A percentile compares a stretch with the other conserved stretches of the same genome.
These are phyloP conservation scores for Eciton burchellii DNA, from an alignment of 1,140 invertebrate genomes.

Conservation along the genomic window DNA sequence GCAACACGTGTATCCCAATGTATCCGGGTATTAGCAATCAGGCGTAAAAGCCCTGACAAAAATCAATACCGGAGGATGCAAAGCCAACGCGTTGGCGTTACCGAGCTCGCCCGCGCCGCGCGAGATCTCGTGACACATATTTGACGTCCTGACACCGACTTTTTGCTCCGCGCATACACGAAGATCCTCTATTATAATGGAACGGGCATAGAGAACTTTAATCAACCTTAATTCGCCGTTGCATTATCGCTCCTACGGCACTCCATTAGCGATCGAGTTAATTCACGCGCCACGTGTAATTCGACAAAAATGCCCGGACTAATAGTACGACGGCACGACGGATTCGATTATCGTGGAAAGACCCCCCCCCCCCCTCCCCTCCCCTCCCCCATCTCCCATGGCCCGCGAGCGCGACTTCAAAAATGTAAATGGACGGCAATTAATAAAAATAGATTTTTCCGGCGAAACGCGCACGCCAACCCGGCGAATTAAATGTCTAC, in stretches of 20 bases:
- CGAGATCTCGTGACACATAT: slow-evolving; percentile 4
- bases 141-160: background rate
- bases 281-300: slow-evolving; percentile 55
- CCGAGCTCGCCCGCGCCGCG: background rate
- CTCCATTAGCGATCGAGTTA: slow-evolving; percentile 52
- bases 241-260: slow-evolving; percentile 45
- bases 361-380: too few relatives aligned
- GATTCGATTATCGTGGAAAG: slow-evolving; percentile 46
- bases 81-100: background rate
- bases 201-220: slow-evolving; percentile 41
- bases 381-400: too few relatives aligned
- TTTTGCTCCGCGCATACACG: background rate
- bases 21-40: slow-evolving; percentile 52
- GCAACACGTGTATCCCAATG: slow-evolving; percentile 42
- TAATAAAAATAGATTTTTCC: slow-evolving; percentile 59
- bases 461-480: background rate
- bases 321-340: slow-evolving; percentile 46
- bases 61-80: slow-evolving; percentile 27
- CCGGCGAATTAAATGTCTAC: slow-evolving; percentile 52
- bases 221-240: slow-evolving; percentile 51
- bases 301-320: slow-evolving; percentile 51
- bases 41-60: slow-evolving; percentile 34
- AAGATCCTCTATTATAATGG: slow-evolving; percentile 3
- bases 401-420: slow-evolving; percentile 18
- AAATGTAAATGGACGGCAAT: slow-evolving; percentile 59